phyloP scores from a whole-genome alignment of 2,888 invertebrate genomes.

The Oxycera nigricornis region DNA sequence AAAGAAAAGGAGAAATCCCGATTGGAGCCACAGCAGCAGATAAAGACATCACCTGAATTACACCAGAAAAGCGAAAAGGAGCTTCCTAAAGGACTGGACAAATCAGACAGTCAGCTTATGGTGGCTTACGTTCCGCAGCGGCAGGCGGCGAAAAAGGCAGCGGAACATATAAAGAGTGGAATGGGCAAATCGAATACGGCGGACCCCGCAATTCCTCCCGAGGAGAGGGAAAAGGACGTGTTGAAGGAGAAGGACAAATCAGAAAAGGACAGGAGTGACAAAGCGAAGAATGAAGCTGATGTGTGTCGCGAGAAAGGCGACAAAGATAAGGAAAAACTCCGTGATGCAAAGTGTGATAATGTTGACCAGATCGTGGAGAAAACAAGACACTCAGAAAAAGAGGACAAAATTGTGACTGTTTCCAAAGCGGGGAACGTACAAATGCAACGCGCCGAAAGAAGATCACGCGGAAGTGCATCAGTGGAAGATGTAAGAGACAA shows the following conservation, averaged over 20 bases:
- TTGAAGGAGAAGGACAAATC: constrained; percentile 52
- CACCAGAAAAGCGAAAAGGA: constrained; percentile 63
- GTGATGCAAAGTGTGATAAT: background rate
- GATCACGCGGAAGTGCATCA: constrained; percentile 27
- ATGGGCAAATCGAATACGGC: constrained; percentile 63
- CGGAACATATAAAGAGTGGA: constrained; percentile 86
- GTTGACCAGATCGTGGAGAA: background rate
- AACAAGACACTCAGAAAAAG: constrained; percentile 15
- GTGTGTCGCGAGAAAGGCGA: constrained; percentile 49
- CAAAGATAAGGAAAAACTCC: constrained; percentile 46
- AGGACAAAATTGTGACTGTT: background rate
- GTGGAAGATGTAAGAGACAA: constrained; percentile 52
- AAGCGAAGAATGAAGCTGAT: constrained; percentile 52
- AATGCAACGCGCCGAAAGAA: constrained; percentile 1
- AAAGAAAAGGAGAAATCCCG: constrained; percentile 54
- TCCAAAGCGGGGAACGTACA: background rate
- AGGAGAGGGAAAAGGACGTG: constrained; percentile 55
- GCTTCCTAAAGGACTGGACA: constrained; percentile 31
- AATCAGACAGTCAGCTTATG: constrained; percentile 66
- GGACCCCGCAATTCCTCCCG: constrained; percentile 48
- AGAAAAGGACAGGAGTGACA: constrained; percentile 53
- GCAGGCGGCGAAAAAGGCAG: constrained; percentile 90
- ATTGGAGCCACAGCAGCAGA: background rate
- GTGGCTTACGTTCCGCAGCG: constrained; percentile 87
- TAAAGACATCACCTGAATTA: constrained; percentile 44